A percentile compares a stretch with the other conserved stretches of the same genome.
Conservation (phyloP, 2,888 invertebrate genomes). For the Lithophane ornitopus region DNA sequence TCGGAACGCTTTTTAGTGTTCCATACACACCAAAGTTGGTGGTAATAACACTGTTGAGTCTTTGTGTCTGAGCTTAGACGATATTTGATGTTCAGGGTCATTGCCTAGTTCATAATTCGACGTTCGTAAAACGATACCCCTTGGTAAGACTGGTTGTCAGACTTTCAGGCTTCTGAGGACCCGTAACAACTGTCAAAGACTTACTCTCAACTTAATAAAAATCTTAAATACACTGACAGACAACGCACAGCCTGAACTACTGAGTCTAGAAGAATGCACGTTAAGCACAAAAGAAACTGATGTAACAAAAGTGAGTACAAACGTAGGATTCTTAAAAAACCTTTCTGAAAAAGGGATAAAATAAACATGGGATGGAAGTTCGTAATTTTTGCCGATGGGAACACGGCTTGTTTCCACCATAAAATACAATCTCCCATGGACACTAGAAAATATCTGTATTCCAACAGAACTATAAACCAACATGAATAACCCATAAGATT, state of each 20-base stretch:
- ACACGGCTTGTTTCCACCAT: neutral
- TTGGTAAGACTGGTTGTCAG: no score
- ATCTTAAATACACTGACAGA: no score
- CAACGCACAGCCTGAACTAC: neutral
- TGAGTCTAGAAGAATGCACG: neutral
- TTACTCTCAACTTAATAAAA: neutral
- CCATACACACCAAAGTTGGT: neutral
- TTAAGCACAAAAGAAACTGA: no score
- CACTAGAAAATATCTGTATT: neutral
- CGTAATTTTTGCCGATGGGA: neutral
- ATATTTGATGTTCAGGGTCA: neutral
- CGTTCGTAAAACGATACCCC: no score
- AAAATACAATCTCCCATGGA: neutral
- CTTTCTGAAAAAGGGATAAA: no score
- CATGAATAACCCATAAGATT: conserved; percentile 15
- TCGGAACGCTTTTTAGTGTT: conserved; percentile 17
- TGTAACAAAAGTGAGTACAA: neutral
- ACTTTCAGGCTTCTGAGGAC: no score
- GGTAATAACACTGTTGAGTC: neutral
- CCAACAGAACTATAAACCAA: neutral
- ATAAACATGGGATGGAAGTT: neutral
- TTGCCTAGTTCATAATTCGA: neutral
- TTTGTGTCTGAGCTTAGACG: neutral
- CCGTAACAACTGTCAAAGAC: no score
- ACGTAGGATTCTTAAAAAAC: neutral